Conservation (phyloP, 2,797 vertebrate genomes). For the Podarcis lilfordi region DNA sequence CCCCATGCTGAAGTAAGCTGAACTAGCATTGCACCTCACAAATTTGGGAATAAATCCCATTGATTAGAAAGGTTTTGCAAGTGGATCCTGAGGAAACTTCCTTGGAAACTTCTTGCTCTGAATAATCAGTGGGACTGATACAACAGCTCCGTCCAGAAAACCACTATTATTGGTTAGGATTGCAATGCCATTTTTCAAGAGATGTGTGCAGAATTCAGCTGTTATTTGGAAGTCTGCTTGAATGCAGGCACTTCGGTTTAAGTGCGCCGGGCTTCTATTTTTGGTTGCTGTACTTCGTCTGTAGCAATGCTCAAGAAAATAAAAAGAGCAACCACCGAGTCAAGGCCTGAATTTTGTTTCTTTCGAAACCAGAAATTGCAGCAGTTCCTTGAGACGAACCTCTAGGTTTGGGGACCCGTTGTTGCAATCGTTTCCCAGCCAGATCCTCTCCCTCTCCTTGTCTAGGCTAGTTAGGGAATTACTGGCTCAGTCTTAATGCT, state of each 20-base stretch:
- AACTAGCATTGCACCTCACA: not conserved
- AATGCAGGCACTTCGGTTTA: not conserved
- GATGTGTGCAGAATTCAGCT: not conserved
- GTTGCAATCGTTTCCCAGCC: not conserved
- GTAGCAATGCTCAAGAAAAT: not conserved
- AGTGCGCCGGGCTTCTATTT: not conserved
- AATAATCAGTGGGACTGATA: not conserved
- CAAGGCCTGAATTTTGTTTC: not conserved
- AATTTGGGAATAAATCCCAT: not conserved
- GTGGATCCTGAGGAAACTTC: not conserved
- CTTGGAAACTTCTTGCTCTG: not conserved
- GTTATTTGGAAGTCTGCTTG: not conserved
- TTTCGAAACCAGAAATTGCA: not conserved
- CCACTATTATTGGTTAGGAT: not conserved
- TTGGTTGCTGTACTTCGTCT: no score
- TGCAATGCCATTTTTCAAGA: not conserved
- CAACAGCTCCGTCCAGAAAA: not conserved
- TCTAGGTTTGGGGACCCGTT: no score
- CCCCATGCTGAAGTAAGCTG: not conserved
- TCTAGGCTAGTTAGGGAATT: not conserved
- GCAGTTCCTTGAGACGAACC: not conserved
- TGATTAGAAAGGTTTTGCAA: not conserved
- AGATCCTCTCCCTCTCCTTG: not conserved
- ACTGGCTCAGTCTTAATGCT: not conserved
- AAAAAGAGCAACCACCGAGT: not conserved